Conservation (phyloP, 2,113 vertebrate species). For the Anhinga anhinga region DNA sequence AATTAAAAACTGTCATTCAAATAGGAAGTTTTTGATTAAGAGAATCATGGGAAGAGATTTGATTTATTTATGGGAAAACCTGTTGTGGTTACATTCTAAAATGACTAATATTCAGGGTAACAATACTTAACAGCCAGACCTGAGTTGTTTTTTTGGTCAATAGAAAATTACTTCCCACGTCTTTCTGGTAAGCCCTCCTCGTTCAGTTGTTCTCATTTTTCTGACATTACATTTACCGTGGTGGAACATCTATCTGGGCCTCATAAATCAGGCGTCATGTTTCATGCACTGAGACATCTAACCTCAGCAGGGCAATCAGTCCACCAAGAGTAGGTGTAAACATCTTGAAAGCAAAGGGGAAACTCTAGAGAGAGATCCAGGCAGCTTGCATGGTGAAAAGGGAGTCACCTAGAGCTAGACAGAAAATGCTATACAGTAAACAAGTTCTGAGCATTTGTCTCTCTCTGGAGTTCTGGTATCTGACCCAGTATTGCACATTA, state of each 20-base stretch:
- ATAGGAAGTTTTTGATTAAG: constrained; percentile 36
- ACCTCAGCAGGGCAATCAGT: background rate
- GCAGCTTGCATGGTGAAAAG: background rate
- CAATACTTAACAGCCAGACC: constrained; percentile 20
- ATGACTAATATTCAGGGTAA: constrained; percentile 11
- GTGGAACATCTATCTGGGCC: background rate
- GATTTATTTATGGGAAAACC: constrained; percentile 56
- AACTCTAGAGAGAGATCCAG: background rate
- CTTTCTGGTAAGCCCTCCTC: background rate
- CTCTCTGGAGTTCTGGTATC: background rate
- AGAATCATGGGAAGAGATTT: constrained; percentile 49
- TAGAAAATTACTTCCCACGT: background rate
- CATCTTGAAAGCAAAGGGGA: background rate
- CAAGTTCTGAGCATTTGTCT: background rate
- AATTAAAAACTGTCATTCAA: constrained; percentile 63
- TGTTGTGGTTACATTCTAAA: constrained; percentile 48
- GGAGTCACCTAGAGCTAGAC: background rate
- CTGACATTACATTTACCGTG: background rate
- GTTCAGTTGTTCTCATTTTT: background rate
- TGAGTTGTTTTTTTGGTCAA: constrained; percentile 10
- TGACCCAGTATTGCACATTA: background rate
- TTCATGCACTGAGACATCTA: background rate
- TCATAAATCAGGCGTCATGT: background rate
- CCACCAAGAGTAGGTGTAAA: background rate
- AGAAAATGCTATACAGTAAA: background rate